A percentile compares a stretch with the other conserved stretches of the same genome.
phyloP scores from a whole-genome alignment of 1,140 invertebrate genomes.

The Drosophila eugracilis region DNA sequence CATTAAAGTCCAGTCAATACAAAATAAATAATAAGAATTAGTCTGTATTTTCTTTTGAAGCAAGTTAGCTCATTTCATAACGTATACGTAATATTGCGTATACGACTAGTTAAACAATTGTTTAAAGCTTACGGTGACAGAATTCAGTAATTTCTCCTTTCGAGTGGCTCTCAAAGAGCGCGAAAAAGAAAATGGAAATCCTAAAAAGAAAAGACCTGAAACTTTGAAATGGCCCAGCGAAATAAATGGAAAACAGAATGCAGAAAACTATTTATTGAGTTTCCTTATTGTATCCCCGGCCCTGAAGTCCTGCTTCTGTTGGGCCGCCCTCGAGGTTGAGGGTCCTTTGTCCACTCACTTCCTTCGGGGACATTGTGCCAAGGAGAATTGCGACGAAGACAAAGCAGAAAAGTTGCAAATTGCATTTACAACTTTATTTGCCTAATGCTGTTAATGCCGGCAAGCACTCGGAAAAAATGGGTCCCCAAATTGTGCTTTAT shows the following conservation, averaged over 20 bases:
- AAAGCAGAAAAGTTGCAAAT: conserved; percentile 75
- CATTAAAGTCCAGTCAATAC: conserved; percentile 35
- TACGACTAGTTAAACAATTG: conserved; percentile 7
- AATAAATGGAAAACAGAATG: conserved; percentile 67
- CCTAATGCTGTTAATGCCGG: conserved; percentile 65
- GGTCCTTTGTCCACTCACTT: conserved; percentile 41
- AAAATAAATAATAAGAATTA: too few relatives aligned
- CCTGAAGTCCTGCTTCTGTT: conserved; percentile 43
- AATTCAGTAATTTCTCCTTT: conserved; percentile 33
- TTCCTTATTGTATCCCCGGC: conserved; percentile 55
- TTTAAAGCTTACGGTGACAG: conserved; percentile 10
- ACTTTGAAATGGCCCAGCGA: conserved; percentile 47
- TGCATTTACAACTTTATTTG: conserved; percentile 80
- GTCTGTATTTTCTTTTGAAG: too few relatives aligned
- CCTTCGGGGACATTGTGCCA: conserved; percentile 56
- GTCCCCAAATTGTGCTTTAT: conserved; percentile 5
- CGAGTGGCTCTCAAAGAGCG: conserved; percentile 5
- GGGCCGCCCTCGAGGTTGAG: conserved; percentile 24
- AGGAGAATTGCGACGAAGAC: conserved; percentile 56
- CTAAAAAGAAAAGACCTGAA: conserved; percentile 24
- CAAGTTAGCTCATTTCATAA: neutral
- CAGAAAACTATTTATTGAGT: conserved; percentile 73
- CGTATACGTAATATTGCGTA: conserved; percentile 39
- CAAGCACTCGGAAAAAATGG: conserved; percentile 2
- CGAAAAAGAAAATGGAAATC: conserved; percentile 9